Evolutionary conservation across 2,797 vertebrate species (phyloP), one percentile per base, ranked within the genome.

Genomic region (Gymnothorax javanicus): DNA sequence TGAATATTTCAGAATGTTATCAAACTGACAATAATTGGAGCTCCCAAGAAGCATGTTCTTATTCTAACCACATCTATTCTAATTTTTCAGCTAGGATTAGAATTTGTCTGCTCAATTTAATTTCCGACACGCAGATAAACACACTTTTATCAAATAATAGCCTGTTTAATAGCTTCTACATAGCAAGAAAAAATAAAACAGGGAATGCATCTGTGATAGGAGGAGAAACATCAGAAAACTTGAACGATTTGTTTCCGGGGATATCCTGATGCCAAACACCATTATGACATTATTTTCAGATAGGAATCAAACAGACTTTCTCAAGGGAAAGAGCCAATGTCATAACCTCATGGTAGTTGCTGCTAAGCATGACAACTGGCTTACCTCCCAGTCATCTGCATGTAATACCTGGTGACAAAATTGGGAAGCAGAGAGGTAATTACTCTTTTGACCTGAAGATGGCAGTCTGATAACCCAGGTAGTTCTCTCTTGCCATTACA

Each of bases 121-220:
- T 77, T 77, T 77, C 3, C 8, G 27, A 27, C n/a, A 27, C 15
- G 73, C 52, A 17, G 73, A 50, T 77, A 77, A 77, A 77, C 73
- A 77, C 43, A 50, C 33, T 77, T 77, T 77, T 77, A 77, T 77
- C 73, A 77, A 77, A 77, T 52, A 77, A 77, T 77, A 77, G 43
- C 33, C 71, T 75, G 71, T 17, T 77, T 77, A 77, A 77, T 77
- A 77, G 33, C 73, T 77, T 77, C 73, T 77, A 77, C 73, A 33
- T 33, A 43, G 71, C 71, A 50, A 77, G 33, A 43, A 77, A 43
- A 77, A 52, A 52, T 17, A 77, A 43, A 20, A 52, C 33, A 7
- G 27, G 25, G 15, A 77, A 77, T 6, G 8, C 15, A 43, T 50
- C 73, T 17, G 13, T 50, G 33, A 77, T 73, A 73, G 33, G 5